These are phyloP conservation scores for Brachionus paranguensis DNA, from an alignment of 1,140 invertebrate species.

Conservation along the genomic window DNA sequence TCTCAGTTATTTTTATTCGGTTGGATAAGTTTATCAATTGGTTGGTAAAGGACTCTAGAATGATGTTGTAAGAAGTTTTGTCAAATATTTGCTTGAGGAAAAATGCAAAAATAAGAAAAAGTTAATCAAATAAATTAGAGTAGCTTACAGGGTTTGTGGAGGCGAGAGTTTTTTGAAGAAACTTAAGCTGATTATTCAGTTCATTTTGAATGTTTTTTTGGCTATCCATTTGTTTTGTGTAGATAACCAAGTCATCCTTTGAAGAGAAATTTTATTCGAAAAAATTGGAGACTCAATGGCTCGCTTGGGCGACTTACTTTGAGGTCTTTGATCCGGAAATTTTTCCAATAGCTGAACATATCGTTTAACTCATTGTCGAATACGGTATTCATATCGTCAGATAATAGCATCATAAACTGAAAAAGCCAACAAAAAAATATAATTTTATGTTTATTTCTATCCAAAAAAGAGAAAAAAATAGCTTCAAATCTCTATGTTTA, in stretches of 20 bases:
- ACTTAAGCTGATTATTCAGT: neutral
- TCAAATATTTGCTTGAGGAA: conserved; percentile 10
- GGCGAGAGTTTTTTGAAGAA: neutral
- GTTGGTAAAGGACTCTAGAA: neutral
- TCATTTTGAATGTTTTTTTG: conserved; percentile 31
- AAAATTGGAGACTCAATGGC: neutral
- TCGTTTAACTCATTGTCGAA: neutral
- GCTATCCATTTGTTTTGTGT: neutral
- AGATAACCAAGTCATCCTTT: conserved; percentile 4
- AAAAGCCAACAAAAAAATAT: conserved; percentile 2
- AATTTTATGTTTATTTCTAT: conserved; percentile 28
- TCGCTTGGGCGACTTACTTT: neutral
- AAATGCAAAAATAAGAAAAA: neutral
- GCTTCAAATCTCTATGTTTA: conserved; percentile 3
- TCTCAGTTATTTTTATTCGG: conserved; percentile 3
- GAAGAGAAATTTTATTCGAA: neutral
- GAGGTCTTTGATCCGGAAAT: conserved; percentile 8
- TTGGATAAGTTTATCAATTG: neutral
- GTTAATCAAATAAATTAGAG: neutral
- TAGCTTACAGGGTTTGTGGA: neutral
- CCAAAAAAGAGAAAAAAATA: conserved; percentile 3
- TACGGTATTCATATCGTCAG: neutral
- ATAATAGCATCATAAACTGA: neutral
- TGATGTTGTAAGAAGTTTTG: conserved; percentile 10
- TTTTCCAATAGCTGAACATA: conserved; percentile 25